Percentiles rank a stretch among this genome's conserved stretches.
phyloP scores from a whole-genome alignment of 2,888 invertebrate genomes.

The Parnassius smintheus region DNA sequence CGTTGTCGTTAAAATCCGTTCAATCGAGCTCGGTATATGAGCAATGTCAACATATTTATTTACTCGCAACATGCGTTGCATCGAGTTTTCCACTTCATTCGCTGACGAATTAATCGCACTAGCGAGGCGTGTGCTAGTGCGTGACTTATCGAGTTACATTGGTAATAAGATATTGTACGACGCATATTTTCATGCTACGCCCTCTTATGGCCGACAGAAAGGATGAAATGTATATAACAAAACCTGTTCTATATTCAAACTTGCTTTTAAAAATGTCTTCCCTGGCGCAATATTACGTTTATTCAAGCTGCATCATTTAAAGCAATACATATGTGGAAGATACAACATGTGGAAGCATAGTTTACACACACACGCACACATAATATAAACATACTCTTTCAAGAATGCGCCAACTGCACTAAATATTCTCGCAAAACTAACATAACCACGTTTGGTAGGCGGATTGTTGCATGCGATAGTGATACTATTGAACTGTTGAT shows the following conservation, averaged over 20 bases:
- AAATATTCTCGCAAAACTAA: no score
- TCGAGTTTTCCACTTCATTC: slow-evolving; percentile 34
- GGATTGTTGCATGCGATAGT: no score
- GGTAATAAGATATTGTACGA: slow-evolving; percentile 31
- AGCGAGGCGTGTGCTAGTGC: slow-evolving; percentile 30
- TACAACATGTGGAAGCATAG: no score
- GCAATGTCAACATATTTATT: slow-evolving; percentile 29
- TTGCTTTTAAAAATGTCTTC: slow-evolving; percentile 4
- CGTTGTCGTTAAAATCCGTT: slow-evolving; percentile 13
- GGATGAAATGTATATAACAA: slow-evolving; percentile 5
- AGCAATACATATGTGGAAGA: no score
- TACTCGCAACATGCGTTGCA: slow-evolving; percentile 35
- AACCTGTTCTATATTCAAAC: slow-evolving; percentile 8
- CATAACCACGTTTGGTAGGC: no score
- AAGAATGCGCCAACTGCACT: no score
- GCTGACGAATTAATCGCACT: slow-evolving; percentile 42
- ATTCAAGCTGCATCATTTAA: no score
- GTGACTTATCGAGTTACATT: slow-evolving; percentile 34
- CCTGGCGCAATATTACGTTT: no score
- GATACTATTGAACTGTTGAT: no score
- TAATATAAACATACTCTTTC: no score
- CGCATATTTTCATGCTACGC: slow-evolving; percentile 28
- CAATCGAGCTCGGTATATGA: slow-evolving; percentile 24
- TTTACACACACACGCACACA: no score
- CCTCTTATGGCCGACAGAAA: slow-evolving; percentile 13